Evolutionary conservation across 2,888 invertebrate genomes (phyloP), one percentile per base, ranked within the genome.

Genomic region (Ptilodon capucinus): DNA sequence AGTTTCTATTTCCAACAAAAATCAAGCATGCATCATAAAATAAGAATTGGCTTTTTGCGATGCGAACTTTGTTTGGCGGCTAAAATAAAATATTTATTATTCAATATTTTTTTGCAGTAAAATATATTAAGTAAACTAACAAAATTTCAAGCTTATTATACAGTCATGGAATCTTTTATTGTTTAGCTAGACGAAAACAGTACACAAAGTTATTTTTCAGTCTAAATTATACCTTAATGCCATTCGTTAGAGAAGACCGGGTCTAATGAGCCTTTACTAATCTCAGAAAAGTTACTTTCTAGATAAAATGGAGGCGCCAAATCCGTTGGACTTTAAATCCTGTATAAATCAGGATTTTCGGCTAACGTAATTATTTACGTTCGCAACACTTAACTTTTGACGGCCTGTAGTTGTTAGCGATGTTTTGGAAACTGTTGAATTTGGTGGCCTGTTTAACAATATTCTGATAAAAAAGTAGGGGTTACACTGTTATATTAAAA

Each of bases 301-400:
- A 57, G 51, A 57, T 64, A 60, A 50, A 56, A 59, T 54, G 56
- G 57, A 52, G 50, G 46, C 47, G 42, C 49, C 54, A 45, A 54
- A 54, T 64, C 45, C 44, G 59, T 56, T 51, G 42, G 51, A 57
- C 53, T 64, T 67, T 56, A 61, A 67, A 64, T 61, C 68, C 61
- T 49, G 53, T 54, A 61, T 71, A 66, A 69, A 69, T 69, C 60
- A 62, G 61, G 68, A 59, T 65, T 68, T 64, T 67, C 61, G 54
- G 57, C 60, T 56, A 53, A 60, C 54, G 54, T 63, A 58, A 60
- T 61, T 61, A 58, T 60, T 54, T 60, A 54, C 52, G 46, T 58
- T 49, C 46, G 51, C 54, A 47, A 46, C 50, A 42, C 34, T 40
- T 46, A 57, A 60, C 59, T 56, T 57, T 57, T 48, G 56, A 46